These are phyloP conservation scores for Pyrrhosoma nymphula DNA, from an alignment of 2,888 invertebrate genomes.

Conservation along the genomic window DNA sequence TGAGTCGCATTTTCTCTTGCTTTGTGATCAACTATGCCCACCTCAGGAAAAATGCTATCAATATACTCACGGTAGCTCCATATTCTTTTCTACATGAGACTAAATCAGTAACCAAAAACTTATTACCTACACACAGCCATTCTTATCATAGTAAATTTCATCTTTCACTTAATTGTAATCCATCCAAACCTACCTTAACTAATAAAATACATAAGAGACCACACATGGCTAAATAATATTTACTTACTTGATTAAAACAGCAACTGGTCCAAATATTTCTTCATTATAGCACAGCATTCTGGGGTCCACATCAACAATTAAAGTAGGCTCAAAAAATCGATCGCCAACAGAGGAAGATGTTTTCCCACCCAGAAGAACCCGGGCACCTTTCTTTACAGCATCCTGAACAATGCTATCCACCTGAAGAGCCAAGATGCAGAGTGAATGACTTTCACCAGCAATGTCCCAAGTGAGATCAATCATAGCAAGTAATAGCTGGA, in stretches of 20 bases:
- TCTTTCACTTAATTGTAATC: too few species aligned
- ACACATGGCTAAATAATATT: neutral
- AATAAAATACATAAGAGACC: too few species aligned
- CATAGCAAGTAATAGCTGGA: too few species aligned
- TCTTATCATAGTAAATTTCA: too few species aligned
- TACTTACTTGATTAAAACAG: constrained; percentile 85
- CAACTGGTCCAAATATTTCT: constrained; percentile 98
- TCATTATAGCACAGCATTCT: constrained; percentile 91
- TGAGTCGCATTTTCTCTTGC: too few species aligned
- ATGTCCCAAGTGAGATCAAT: neutral
- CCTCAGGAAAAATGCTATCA: too few species aligned
- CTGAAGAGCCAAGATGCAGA: constrained; percentile 74
- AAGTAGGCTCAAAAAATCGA: constrained; percentile 93
- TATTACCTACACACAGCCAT: too few species aligned
- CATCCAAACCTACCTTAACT: too few species aligned
- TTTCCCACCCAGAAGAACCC: constrained; percentile 88
- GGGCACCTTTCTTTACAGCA: constrained; percentile 92
- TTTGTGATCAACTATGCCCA: too few species aligned
- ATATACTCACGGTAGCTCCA: too few species aligned
- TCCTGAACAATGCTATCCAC: constrained; percentile 89
- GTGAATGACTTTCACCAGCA: constrained; percentile 23
- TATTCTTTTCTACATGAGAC: too few species aligned
- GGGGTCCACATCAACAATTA: constrained; percentile 87
- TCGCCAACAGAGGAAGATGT: constrained; percentile 84
- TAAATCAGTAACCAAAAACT: too few species aligned